A percentile compares a stretch with the other conserved stretches of the same genome.
Conservation (phyloP, 92 coral and sea anemone genomes). For the Zoanthus sansibaricus region DNA sequence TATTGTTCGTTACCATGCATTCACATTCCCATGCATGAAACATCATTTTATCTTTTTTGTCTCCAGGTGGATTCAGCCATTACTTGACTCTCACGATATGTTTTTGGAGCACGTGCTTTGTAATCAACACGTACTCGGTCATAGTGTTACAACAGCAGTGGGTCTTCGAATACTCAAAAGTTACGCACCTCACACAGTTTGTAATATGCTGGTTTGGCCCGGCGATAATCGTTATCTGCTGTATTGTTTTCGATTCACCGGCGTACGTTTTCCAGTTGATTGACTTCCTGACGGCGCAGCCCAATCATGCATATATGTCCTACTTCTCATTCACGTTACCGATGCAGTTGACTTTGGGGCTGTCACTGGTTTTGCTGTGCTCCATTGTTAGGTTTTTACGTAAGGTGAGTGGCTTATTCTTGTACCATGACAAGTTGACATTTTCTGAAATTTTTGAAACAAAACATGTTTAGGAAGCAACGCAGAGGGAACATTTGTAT, state of each 20-base stretch:
- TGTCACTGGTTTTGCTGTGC: slow-evolving; percentile 87
- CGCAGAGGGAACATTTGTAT: no score
- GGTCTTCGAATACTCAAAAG: slow-evolving; percentile 70
- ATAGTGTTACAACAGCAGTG: slow-evolving; percentile 70
- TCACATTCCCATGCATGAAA: not conserved
- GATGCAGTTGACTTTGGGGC: slow-evolving; percentile 82
- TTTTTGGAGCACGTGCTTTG: slow-evolving; percentile 90
- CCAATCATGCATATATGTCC: slow-evolving; percentile 61
- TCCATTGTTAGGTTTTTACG: slow-evolving; percentile 82
- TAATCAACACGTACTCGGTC: slow-evolving; percentile 89
- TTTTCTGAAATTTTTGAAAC: not conserved
- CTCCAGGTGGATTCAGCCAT: slow-evolving; percentile 82
- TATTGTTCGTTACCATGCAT: no score
- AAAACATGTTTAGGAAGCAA: no score
- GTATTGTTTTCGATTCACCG: slow-evolving; percentile 72
- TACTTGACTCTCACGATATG: slow-evolving; percentile 82
- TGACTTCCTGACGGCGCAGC: slow-evolving; percentile 80
- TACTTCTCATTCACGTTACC: slow-evolving; percentile 87
- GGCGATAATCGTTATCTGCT: slow-evolving; percentile 82
- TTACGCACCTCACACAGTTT: slow-evolving; percentile 74
- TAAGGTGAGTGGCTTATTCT: slow-evolving; percentile 61
- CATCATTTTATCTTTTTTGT: not conserved
- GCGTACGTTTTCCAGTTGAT: slow-evolving; percentile 77
- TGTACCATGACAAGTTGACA: not conserved
- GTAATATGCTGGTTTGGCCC: slow-evolving; percentile 81